phyloP scores from a whole-genome alignment of 2,888 invertebrate genomes.

The Adineta ricciae region DNA sequence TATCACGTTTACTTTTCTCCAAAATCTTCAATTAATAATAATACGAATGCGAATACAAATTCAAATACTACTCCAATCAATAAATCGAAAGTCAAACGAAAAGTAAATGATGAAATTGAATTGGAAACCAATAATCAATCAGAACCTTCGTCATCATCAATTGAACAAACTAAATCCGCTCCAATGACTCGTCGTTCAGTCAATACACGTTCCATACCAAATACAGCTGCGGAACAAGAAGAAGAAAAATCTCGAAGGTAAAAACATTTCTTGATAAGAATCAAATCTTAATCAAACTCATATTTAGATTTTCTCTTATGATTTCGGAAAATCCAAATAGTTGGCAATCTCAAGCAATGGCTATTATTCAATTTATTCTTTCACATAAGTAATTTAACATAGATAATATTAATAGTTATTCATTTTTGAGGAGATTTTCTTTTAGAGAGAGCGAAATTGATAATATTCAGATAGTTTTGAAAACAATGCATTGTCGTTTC shows the following conservation, averaged over 20 bases:
- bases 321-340: background rate
- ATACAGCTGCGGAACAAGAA: background rate
- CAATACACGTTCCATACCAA: background rate
- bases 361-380: background rate
- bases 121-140: background rate
- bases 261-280: background rate
- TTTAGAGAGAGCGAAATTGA: too few relatives aligned
- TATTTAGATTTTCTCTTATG: background rate
- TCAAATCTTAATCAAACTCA: background rate
- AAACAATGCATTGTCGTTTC: too few relatives aligned
- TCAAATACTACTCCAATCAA: background rate
- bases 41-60: background rate
- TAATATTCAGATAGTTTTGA: too few relatives aligned
- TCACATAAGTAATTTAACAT: background rate
- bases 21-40: background rate
- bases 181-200: background rate
- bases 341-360: background rate
- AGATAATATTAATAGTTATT: too few relatives aligned
- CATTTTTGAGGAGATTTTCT: too few relatives aligned
- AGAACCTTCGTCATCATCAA: background rate
- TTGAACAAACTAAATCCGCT: background rate
- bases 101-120: background rate
- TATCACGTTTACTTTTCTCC: conserved; percentile 17
- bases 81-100: background rate
- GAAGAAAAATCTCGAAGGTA: background rate